A percentile compares a stretch with the other conserved stretches of the same genome.
Evolutionary conservation across 2,888 invertebrate genomes (phyloP).

Genomic region (Dinocampus coccinellae): DNA sequence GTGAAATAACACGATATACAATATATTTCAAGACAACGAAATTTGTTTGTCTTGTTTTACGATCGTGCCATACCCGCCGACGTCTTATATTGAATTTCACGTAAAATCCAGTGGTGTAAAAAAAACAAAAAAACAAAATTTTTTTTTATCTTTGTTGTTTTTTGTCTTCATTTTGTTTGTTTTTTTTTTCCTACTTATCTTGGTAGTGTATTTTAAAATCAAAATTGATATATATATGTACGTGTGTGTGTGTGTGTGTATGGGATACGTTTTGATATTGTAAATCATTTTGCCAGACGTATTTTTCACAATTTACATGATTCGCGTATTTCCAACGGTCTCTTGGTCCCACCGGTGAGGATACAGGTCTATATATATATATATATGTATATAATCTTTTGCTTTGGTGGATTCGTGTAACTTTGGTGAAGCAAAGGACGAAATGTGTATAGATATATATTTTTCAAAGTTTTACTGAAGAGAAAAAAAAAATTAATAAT

Average conservation of each 20-base stretch:
- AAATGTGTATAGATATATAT: not conserved
- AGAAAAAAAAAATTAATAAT: not conserved
- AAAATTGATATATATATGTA: slow-evolving; percentile 26
- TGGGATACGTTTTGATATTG: slow-evolving; percentile 16
- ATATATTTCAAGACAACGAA: slow-evolving; percentile 44
- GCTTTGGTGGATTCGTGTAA: not conserved
- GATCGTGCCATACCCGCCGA: slow-evolving; percentile 62
- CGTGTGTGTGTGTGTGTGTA: not conserved
- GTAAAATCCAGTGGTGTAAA: slow-evolving; percentile 46
- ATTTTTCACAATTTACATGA: slow-evolving; percentile 40
- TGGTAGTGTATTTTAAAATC: slow-evolving; percentile 14
- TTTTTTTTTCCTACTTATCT: not conserved
- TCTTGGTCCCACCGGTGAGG: slow-evolving; percentile 5
- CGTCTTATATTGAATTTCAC: slow-evolving; percentile 65
- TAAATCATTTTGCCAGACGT: slow-evolving; percentile 35
- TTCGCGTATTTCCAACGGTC: slow-evolving; percentile 28
- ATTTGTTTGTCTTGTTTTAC: slow-evolving; percentile 69
- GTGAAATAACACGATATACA: not conserved
- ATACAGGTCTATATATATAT: not conserved
- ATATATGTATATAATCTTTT: not conserved
- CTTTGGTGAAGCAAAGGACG: not conserved
- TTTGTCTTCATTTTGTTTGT: too few species aligned
- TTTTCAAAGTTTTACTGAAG: not conserved
- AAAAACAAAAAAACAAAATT: not conserved
- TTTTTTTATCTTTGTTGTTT: slow-evolving; percentile 15